A percentile compares a stretch with the other conserved stretches of the same genome.
Evolutionary conservation across 1,140 invertebrate genomes (phyloP).

Genomic region (Caenorhabditis latens): DNA sequence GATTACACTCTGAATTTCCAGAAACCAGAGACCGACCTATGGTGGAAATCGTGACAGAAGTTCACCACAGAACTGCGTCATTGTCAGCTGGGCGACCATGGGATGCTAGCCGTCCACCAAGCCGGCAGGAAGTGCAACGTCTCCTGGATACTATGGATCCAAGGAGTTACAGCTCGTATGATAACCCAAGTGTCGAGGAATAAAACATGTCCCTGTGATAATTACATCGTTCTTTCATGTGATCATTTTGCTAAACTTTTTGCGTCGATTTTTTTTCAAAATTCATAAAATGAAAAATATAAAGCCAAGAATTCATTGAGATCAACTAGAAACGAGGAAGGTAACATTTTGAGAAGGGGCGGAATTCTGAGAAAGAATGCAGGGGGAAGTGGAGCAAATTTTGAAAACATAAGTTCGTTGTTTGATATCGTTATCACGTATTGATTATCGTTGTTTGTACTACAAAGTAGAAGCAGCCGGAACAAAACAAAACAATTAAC

Average conservation of each 20-base stretch:
- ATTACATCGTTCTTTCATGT: background rate
- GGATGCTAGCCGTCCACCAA: constrained; percentile 59
- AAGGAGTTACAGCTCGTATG: constrained; percentile 47
- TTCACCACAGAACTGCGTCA: constrained; percentile 50
- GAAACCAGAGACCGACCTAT: constrained; percentile 60
- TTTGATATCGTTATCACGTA: background rate
- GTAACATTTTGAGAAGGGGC: background rate
- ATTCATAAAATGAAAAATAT: background rate
- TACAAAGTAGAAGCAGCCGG: background rate
- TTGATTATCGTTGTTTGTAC: background rate
- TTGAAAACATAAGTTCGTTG: background rate
- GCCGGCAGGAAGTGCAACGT: constrained; percentile 54
- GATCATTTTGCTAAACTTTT: too few relatives aligned
- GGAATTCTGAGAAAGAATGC: background rate
- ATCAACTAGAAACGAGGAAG: background rate
- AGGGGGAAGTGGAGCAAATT: background rate
- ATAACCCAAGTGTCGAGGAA: background rate
- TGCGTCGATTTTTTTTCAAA: background rate
- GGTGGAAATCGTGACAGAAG: constrained; percentile 55
- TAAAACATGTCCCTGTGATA: background rate
- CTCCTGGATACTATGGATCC: constrained; percentile 46
- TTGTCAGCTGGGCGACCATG: constrained; percentile 52
- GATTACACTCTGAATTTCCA: background rate
- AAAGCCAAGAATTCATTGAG: constrained; percentile 28
- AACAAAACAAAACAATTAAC: background rate